phyloP scores from a whole-genome alignment of 2,113 vertebrate genomes.

The Nannospalax galili region DNA sequence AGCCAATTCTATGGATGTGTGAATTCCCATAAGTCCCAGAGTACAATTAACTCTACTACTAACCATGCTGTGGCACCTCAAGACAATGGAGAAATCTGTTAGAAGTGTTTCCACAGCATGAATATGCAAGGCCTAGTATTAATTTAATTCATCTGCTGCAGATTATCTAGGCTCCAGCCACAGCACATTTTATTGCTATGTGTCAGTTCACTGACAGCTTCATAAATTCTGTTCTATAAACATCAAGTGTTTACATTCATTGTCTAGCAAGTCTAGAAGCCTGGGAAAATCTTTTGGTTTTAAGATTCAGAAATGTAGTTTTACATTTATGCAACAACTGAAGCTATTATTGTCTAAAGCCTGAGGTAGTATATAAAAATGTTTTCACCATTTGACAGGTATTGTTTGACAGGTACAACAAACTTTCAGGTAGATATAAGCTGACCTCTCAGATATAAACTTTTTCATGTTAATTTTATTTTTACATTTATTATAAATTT shows the following conservation, averaged over 20 bases:
- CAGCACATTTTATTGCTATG: constrained; percentile 67
- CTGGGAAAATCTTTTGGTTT: constrained; percentile 41
- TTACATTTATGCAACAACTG: neutral
- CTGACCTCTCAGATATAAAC: neutral
- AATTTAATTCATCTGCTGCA: constrained; percentile 73
- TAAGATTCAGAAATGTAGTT: constrained; percentile 4
- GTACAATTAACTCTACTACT: constrained; percentile 76
- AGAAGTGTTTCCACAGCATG: constrained; percentile 77
- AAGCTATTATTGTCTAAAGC: constrained; percentile 45
- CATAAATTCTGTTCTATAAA: constrained; percentile 76
- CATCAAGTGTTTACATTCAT: constrained; percentile 58
- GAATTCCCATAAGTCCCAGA: constrained; percentile 72
- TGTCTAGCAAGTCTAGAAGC: constrained; percentile 32
- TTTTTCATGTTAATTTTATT: neutral
- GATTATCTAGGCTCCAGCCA: constrained; percentile 66
- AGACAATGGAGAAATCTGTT: constrained; percentile 80
- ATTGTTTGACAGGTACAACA: neutral
- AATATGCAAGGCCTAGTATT: constrained; percentile 79
- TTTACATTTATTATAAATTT: neutral
- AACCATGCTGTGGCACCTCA: constrained; percentile 74
- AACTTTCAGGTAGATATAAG: neutral
- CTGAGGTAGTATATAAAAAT: neutral
- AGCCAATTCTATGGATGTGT: constrained; percentile 56
- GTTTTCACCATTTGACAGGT: constrained; percentile 6
- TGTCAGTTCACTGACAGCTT: constrained; percentile 74